phyloP scores from a whole-genome alignment of 2,888 invertebrate species.

The Mythimna loreyi region DNA sequence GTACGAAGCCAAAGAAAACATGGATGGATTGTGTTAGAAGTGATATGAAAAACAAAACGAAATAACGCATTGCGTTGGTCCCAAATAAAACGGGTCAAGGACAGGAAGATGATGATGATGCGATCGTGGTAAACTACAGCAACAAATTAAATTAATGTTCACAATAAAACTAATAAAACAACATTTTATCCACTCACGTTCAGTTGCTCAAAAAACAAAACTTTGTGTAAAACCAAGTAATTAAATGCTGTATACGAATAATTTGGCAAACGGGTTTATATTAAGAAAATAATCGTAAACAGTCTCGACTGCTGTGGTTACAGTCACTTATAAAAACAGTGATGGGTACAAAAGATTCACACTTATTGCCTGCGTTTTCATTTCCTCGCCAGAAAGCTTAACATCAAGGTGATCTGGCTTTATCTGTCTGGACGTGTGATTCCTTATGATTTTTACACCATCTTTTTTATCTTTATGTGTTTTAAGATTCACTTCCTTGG shows the following conservation, averaged over 20 bases:
- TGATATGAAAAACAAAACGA: no score
- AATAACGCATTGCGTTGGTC: no score
- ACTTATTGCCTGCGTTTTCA: constrained; percentile 25
- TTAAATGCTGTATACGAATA: constrained; percentile 32
- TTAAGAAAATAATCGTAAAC: constrained; percentile 52
- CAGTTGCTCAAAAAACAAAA: constrained; percentile 15
- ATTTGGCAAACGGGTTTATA: constrained; percentile 49
- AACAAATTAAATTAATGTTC: constrained; percentile 16
- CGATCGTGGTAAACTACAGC: neutral
- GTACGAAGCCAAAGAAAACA: no score
- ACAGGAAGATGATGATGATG: neutral
- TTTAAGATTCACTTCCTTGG: constrained; percentile 39
- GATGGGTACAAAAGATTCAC: constrained; percentile 48
- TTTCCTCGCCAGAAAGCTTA: constrained; percentile 54
- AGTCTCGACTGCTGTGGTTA: constrained; percentile 36
- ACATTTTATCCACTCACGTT: neutral
- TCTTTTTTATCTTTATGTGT: constrained; percentile 42
- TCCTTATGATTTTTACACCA: constrained; percentile 45
- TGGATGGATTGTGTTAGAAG: no score
- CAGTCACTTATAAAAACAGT: constrained; percentile 29
- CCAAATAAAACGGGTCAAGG: neutral
- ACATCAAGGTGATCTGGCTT: constrained; percentile 59
- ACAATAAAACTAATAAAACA: constrained; percentile 18
- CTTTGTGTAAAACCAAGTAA: constrained; percentile 32
- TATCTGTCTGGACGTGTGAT: constrained; percentile 47